These are phyloP conservation scores for Leptoteleia sp. DNA, from an alignment of 1,140 invertebrate species.

Conservation along the genomic window DNA sequence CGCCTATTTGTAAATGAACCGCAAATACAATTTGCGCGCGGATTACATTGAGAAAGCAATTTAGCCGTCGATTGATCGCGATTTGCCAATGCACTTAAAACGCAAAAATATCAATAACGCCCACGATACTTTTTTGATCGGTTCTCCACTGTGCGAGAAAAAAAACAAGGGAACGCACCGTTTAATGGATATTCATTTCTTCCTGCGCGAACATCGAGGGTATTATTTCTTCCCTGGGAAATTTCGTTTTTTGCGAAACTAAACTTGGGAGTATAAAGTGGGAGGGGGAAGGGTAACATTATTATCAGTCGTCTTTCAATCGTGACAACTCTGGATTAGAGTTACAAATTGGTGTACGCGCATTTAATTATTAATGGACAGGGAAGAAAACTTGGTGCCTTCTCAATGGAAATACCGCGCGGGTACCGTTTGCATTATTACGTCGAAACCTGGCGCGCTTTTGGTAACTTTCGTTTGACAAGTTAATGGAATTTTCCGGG, in stretches of 20 bases:
- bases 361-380: slow-evolving; percentile 5
- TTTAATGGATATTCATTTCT: slow-evolving; percentile 27
- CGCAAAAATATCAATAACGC: no score
- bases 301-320: slow-evolving; percentile 1
- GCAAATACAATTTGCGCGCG: slow-evolving; percentile 26
- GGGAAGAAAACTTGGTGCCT: not conserved
- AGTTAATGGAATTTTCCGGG: no score
- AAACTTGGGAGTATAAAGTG: not conserved
- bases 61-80: slow-evolving; percentile 4
- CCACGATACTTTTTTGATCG: not conserved
- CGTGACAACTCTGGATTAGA: slow-evolving; percentile 2
- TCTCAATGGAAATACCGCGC: slow-evolving; percentile 19
- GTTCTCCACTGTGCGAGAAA: not conserved
- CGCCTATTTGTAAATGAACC: slow-evolving; percentile 52
- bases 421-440: slow-evolving; percentile 4
- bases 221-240: slow-evolving; percentile 9
- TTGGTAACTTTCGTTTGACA: no score
- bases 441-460: no score
- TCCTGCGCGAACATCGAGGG: not conserved
- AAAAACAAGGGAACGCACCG: not conserved
- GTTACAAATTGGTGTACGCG: slow-evolving; percentile 15
- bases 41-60: slow-evolving; percentile 32
- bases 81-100: not conserved
- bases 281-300: no score
- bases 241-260: not conserved